A percentile compares a stretch with the other conserved stretches of the same genome.
Evolutionary conservation across 2,113 vertebrate genomes (phyloP).

Genomic region (human (Homo sapiens)): GRCh38 chr16:60853501-60854000

Average conservation of each 20-base stretch:
- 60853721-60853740: not conserved
- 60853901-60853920: not conserved
- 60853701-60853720: not conserved
- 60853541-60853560: no score
- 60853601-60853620: no score
- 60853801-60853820: not conserved
- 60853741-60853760: not conserved
- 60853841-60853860: not conserved
- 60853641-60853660: not conserved
- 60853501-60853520: no score
- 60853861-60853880: not conserved
- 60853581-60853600: no score
- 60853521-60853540: no score
- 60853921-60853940: constrained; percentile 25
- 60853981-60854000: not conserved
- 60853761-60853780: not conserved
- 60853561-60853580: no score
- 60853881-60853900: not conserved
- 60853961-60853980: not conserved
- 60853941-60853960: not conserved
- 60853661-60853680: not conserved
- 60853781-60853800: not conserved
- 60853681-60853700: not conserved
- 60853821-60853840: not conserved
- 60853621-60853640: no score